phyloP scores from a whole-genome alignment of 2,113 vertebrate species.

The Bucco capensis region DNA sequence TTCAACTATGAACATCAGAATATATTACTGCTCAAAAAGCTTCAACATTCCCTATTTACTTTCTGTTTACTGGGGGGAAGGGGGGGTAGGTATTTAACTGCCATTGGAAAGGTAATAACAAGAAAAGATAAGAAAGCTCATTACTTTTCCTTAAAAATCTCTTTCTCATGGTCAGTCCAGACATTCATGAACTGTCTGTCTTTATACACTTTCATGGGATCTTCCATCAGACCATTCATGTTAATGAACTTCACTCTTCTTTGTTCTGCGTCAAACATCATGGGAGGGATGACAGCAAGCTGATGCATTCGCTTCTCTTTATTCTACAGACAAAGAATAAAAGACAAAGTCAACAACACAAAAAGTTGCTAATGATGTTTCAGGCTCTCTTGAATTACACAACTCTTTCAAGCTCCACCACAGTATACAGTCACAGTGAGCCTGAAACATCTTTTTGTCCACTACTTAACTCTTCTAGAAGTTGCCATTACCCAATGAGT shows the following conservation, averaged over 20 bases:
- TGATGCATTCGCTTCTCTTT: constrained; percentile 99
- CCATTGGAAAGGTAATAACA: neutral
- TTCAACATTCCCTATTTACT: neutral
- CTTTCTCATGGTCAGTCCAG: constrained; percentile 98
- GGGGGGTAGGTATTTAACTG: neutral
- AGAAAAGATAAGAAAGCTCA: constrained; percentile 33
- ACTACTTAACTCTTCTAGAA: neutral
- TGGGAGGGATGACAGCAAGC: constrained; percentile 96
- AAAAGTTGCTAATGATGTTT: neutral
- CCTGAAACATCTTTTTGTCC: neutral
- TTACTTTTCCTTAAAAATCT: constrained; percentile 99
- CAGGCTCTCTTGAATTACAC: neutral
- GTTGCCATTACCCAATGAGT: neutral
- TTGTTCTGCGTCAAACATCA: constrained; percentile 98
- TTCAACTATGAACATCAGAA: neutral
- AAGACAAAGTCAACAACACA: neutral
- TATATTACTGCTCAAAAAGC: neutral
- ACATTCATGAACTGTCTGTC: constrained; percentile 99
- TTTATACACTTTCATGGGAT: constrained; percentile 98
- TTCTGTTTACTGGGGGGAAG: neutral
- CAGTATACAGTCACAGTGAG: neutral
- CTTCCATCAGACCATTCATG: constrained; percentile 98
- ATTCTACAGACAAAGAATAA: constrained; percentile 77
- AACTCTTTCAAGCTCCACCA: neutral
- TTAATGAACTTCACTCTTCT: constrained; percentile 98